A percentile compares a stretch with the other conserved stretches of the same genome.
phyloP scores from a whole-genome alignment of 2,797 vertebrate species.

The Esox masquinongy region DNA sequence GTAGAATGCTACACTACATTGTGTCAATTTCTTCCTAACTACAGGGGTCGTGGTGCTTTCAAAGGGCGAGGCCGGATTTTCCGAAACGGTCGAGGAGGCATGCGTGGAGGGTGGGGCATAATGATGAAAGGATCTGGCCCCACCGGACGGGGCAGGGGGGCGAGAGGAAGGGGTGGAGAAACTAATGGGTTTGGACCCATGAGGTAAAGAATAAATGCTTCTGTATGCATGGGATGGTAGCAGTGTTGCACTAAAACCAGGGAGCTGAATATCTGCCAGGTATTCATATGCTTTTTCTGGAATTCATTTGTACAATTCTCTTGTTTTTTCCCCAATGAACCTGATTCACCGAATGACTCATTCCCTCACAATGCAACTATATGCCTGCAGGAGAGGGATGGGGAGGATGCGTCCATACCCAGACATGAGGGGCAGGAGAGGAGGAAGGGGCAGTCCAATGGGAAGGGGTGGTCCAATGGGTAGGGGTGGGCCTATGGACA shows the following conservation, averaged over 20 bases:
- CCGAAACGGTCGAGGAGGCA: constrained; percentile 54
- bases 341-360: not conserved
- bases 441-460: constrained; percentile 19
- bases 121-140: constrained; percentile 72
- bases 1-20: not conserved
- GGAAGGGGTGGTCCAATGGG: not conserved
- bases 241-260: not conserved
- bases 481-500: not conserved
- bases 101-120: constrained; percentile 65
- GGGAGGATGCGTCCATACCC: constrained; percentile 76
- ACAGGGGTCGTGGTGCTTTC: constrained; percentile 61
- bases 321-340: not conserved
- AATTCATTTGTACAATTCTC: not conserved
- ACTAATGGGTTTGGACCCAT: constrained; percentile 72
- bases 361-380: constrained; percentile 5
- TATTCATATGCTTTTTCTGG: constrained; percentile 8
- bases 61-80: constrained; percentile 62
- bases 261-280: not conserved
- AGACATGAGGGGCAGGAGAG: constrained; percentile 66
- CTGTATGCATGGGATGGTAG: not conserved
- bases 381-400: constrained; percentile 68
- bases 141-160: constrained; percentile 61
- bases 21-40: constrained; percentile 3
- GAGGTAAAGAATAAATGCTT: constrained; percentile 47
- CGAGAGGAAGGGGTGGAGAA: constrained; percentile 55